Percentiles rank a stretch among this genome's conserved stretches.
Conservation (phyloP, 1,140 invertebrate species). For the Drosophila micromelanica region DNA sequence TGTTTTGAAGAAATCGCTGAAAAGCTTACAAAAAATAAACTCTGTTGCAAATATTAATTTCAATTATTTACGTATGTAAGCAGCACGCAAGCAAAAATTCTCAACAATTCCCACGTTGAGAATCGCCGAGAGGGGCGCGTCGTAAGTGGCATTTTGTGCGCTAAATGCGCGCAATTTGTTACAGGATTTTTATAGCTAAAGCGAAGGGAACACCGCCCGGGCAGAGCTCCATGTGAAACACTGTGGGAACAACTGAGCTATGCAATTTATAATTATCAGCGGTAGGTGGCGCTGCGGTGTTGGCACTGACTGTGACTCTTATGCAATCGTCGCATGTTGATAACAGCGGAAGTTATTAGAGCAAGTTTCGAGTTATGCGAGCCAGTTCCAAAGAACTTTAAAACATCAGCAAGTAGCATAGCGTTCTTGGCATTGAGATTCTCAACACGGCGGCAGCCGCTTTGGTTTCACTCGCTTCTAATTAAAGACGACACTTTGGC, state of each 20-base stretch:
- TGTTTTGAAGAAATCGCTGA: slow-evolving; percentile 62
- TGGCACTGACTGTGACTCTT: neutral
- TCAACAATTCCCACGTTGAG: slow-evolving; percentile 36
- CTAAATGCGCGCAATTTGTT: slow-evolving; percentile 78
- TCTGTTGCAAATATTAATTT: slow-evolving; percentile 75
- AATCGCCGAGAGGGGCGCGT: slow-evolving; percentile 30
- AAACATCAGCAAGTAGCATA: slow-evolving; percentile 21
- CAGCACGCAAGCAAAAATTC: slow-evolving; percentile 38
- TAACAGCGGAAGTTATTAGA: slow-evolving; percentile 74
- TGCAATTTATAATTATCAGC: slow-evolving; percentile 69
- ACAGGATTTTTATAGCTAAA: slow-evolving; percentile 56
- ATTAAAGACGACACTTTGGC: slow-evolving; percentile 82
- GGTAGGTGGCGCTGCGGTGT: slow-evolving; percentile 62
- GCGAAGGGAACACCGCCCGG: neutral
- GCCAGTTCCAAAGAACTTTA: slow-evolving; percentile 70
- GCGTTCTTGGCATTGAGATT: slow-evolving; percentile 43
- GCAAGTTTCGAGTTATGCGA: slow-evolving; percentile 60
- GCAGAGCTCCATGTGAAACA: slow-evolving; percentile 49
- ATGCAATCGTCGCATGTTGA: slow-evolving; percentile 44
- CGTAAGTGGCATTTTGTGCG: slow-evolving; percentile 66
- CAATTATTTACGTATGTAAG: slow-evolving; percentile 64
- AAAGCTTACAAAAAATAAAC: slow-evolving; percentile 39
- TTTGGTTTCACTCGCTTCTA: slow-evolving; percentile 65
- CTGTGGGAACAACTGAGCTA: slow-evolving; percentile 43
- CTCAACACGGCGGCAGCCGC: slow-evolving; percentile 28